phyloP scores from a whole-genome alignment of 1,140 invertebrate species.

The Sycophila sp. region DNA sequence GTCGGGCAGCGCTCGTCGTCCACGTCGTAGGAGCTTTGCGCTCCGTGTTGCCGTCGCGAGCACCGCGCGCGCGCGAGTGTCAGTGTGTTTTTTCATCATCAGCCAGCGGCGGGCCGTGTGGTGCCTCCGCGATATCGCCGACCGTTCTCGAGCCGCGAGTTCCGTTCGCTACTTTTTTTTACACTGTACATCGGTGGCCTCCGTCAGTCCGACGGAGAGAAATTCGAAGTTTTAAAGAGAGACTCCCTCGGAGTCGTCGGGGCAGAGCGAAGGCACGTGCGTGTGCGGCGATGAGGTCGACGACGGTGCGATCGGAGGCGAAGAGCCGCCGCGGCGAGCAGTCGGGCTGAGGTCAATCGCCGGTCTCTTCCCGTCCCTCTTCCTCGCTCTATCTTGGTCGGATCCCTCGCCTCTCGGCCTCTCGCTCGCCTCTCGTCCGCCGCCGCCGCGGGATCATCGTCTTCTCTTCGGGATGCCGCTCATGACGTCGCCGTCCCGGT shows the following conservation, averaged over 20 bases:
- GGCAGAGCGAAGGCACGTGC: not conserved
- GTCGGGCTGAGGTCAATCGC: slow-evolving; percentile 21
- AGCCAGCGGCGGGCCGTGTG: not conserved
- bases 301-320: not conserved
- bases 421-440: not conserved
- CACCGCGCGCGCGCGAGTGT: not conserved
- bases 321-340: not conserved
- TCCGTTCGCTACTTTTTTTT: no score
- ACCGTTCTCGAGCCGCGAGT: no score
- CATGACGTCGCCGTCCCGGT: not conserved
- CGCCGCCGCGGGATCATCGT: not conserved
- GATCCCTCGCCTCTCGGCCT: not conserved
- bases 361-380: not conserved
- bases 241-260: no score
- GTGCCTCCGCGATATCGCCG: not conserved
- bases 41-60: not conserved
- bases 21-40: not conserved
- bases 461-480: not conserved
- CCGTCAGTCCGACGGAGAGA: no score
- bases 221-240: no score
- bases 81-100: not conserved
- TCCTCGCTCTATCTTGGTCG: not conserved
- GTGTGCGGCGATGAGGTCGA: not conserved
- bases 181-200: no score
- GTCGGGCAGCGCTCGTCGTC: slow-evolving; percentile 49